These are phyloP conservation scores for Suncus etruscus DNA, from an alignment of 2,113 vertebrate species.

Conservation along the genomic window DNA sequence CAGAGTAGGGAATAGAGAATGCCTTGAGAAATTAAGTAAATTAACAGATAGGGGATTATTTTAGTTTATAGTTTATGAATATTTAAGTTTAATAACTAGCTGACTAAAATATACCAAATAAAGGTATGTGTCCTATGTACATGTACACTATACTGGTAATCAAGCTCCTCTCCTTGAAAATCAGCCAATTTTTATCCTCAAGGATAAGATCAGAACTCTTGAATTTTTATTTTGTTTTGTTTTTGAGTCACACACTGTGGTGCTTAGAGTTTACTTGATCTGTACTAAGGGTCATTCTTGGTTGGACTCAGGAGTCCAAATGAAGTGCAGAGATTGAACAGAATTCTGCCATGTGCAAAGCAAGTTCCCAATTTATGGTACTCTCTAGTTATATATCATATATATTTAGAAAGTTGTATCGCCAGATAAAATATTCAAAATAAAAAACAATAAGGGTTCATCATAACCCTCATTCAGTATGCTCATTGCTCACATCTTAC, in stretches of 20 bases:
- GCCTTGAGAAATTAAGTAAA: conserved; percentile 1
- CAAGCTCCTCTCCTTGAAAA: conserved; percentile 4
- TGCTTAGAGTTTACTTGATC: too few relatives aligned
- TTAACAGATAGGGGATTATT: conserved; percentile 61
- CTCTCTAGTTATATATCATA: too few relatives aligned
- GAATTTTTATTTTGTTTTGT: neutral
- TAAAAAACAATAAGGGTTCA: neutral
- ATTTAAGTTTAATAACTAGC: conserved; percentile 57
- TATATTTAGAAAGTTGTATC: neutral
- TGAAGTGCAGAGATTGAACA: too few relatives aligned
- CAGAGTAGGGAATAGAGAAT: neutral
- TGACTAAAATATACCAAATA: conserved; percentile 67
- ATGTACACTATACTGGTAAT: conserved; percentile 68
- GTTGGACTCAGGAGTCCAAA: too few relatives aligned
- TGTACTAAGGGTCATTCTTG: too few relatives aligned
- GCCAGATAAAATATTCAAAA: neutral
- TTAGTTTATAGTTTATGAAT: conserved; percentile 70
- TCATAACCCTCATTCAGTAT: neutral
- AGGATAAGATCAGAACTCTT: conserved; percentile 2
- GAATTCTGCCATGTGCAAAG: too few relatives aligned
- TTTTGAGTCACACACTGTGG: too few relatives aligned
- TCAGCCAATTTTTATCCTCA: neutral
- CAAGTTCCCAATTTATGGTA: too few relatives aligned
- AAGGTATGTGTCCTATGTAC: conserved; percentile 51
- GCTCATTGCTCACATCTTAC: neutral